phyloP scores from a whole-genome alignment of 2,888 invertebrate species.

The Cataglyphis altisquamis region DNA sequence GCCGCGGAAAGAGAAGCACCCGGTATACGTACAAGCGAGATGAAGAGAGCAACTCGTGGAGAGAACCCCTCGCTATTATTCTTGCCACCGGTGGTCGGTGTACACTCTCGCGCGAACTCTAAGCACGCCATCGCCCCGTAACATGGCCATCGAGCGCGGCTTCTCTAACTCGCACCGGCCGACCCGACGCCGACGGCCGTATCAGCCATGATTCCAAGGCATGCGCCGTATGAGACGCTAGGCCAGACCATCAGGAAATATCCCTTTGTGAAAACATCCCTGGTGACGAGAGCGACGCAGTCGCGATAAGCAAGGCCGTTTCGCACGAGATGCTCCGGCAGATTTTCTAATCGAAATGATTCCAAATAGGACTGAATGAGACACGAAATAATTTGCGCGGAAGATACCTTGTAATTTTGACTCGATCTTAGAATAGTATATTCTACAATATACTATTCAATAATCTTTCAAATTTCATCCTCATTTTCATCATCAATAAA shows the following conservation, averaged over 20 bases:
- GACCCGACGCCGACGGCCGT: slow-evolving; percentile 17
- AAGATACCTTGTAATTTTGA: not conserved
- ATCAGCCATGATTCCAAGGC: slow-evolving; percentile 54
- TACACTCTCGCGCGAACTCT: slow-evolving; percentile 35
- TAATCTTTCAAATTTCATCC: not conserved
- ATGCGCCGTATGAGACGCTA: slow-evolving; percentile 36
- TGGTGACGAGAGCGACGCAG: slow-evolving; percentile 11
- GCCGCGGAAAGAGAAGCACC: slow-evolving; percentile 70
- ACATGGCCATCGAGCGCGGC: slow-evolving; percentile 19
- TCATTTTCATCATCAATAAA: not conserved
- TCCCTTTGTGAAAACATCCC: slow-evolving; percentile 21
- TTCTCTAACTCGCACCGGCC: slow-evolving; percentile 25
- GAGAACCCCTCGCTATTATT: slow-evolving; percentile 63
- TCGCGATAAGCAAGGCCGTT: slow-evolving; percentile 15
- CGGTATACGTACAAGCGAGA: slow-evolving; percentile 43
- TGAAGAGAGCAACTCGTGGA: slow-evolving; percentile 30
- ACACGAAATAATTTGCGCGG: not conserved
- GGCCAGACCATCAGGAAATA: slow-evolving; percentile 22
- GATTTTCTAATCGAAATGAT: not conserved
- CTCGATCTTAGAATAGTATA: not conserved
- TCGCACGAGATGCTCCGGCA: not conserved
- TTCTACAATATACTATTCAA: not conserved
- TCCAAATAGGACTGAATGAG: not conserved
- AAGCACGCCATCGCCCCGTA: slow-evolving; percentile 31
- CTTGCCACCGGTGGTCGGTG: slow-evolving; percentile 57